These are phyloP conservation scores for Eclectus roratus DNA, from an alignment of 2,113 vertebrate species.

Conservation along the genomic window DNA sequence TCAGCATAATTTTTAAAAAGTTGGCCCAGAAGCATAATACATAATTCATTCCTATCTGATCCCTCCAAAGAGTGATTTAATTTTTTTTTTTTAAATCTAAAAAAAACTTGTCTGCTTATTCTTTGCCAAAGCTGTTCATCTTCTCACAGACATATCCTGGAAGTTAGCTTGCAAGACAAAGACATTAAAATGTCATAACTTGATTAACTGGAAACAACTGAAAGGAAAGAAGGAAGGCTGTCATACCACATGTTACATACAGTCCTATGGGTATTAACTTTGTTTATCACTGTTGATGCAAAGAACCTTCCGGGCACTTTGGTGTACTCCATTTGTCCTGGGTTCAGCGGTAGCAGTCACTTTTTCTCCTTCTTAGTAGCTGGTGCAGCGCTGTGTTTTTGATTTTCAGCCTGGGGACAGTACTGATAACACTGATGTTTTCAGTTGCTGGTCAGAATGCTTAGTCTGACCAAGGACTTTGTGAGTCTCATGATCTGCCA, in stretches of 20 bases:
- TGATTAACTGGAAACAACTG: background rate
- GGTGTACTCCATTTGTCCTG: background rate
- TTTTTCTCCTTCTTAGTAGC: too few relatives aligned
- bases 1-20: background rate
- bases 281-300: background rate
- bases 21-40: constrained; percentile 21
- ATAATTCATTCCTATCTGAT: constrained; percentile 33
- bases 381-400: too few relatives aligned
- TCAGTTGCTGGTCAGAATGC: too few relatives aligned
- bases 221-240: background rate
- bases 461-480: too few relatives aligned
- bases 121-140: background rate
- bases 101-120: background rate
- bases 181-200: background rate
- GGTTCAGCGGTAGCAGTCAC: too few relatives aligned
- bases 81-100: constrained; percentile 13
- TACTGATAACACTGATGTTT: too few relatives aligned
- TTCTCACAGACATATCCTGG: background rate
- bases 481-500: too few relatives aligned
- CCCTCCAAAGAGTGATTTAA: background rate
- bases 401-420: too few relatives aligned
- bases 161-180: background rate
- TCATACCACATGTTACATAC: background rate
- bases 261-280: background rate
- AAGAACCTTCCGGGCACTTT: background rate